Conservation (phyloP, 1,140 invertebrate genomes). For the Chironomus striatipennis region DNA sequence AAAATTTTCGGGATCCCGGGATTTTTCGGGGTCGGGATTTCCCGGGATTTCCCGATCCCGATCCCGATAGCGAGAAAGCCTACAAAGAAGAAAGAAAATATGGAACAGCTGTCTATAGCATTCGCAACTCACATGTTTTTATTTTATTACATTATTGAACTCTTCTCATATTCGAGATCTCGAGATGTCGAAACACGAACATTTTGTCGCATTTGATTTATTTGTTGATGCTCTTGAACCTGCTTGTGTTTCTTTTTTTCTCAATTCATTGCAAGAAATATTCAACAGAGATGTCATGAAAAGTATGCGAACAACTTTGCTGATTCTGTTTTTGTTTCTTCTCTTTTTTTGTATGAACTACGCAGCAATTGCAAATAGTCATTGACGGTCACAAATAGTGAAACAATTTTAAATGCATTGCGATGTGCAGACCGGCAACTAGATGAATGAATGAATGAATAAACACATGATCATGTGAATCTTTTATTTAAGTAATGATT, state of each 20-base stretch:
- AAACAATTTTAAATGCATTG: too few species aligned
- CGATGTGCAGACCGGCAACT: not conserved
- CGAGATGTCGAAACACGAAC: constrained; percentile 2
- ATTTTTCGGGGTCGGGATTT: too few species aligned
- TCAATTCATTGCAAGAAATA: not conserved
- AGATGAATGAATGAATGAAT: not conserved
- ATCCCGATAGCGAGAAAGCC: too few species aligned
- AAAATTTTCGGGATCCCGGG: too few species aligned
- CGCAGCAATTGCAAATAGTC: not conserved
- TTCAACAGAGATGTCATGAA: not conserved
- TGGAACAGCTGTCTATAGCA: not conserved
- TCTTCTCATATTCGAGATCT: not conserved
- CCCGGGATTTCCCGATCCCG: too few species aligned
- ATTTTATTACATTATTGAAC: not conserved
- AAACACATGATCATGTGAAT: not conserved
- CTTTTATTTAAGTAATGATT: not conserved
- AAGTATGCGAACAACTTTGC: not conserved
- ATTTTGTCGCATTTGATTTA: constrained; percentile 15
- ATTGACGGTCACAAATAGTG: too few species aligned
- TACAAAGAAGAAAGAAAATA: not conserved
- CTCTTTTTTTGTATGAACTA: not conserved
- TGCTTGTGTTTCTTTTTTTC: not conserved
- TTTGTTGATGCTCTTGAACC: constrained; percentile 20
- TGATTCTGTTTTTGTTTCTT: not conserved
- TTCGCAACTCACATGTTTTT: not conserved